Percentiles rank a stretch among this genome's conserved stretches.
These are phyloP conservation scores for Silurus asotus DNA, from an alignment of 2,113 vertebrate genomes.

Conservation along the genomic window DNA sequence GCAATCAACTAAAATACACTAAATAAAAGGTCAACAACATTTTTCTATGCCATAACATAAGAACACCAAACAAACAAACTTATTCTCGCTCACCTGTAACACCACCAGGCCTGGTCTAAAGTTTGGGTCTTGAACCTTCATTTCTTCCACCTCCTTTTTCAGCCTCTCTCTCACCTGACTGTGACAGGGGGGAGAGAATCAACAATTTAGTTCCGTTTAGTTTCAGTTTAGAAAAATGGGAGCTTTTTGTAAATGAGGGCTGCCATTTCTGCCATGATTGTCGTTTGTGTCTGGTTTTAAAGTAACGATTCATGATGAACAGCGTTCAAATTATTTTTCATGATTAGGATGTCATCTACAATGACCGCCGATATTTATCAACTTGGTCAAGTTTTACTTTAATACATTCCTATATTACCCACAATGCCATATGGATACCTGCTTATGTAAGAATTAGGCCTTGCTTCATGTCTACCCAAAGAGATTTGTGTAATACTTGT, in stretches of 20 bases:
- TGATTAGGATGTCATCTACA: background rate
- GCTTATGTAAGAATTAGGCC: background rate
- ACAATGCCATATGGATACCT: background rate
- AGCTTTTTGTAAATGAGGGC: too few species aligned
- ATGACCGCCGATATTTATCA: background rate
- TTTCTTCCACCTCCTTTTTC: slow-evolving; percentile 82
- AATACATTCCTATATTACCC: background rate
- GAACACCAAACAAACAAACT: background rate
- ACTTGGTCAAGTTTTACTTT: too few species aligned
- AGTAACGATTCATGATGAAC: background rate
- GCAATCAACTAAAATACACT: too few species aligned
- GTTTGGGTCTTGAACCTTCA: slow-evolving; percentile 81
- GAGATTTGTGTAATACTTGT: background rate
- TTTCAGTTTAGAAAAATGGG: background rate
- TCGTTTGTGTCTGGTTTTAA: background rate
- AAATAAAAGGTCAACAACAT: too few species aligned
- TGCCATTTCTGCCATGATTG: background rate
- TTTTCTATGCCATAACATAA: too few species aligned
- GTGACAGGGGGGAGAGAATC: slow-evolving; percentile 5
- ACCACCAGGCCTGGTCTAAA: slow-evolving; percentile 91
- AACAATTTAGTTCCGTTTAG: background rate
- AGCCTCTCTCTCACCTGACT: slow-evolving; percentile 87
- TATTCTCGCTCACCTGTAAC: slow-evolving; percentile 79
- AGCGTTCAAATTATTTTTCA: background rate
- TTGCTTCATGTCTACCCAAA: background rate